Base-by-base conservation (phyloP, 2,888 invertebrate species). In the Unio pictorum region DNA sequence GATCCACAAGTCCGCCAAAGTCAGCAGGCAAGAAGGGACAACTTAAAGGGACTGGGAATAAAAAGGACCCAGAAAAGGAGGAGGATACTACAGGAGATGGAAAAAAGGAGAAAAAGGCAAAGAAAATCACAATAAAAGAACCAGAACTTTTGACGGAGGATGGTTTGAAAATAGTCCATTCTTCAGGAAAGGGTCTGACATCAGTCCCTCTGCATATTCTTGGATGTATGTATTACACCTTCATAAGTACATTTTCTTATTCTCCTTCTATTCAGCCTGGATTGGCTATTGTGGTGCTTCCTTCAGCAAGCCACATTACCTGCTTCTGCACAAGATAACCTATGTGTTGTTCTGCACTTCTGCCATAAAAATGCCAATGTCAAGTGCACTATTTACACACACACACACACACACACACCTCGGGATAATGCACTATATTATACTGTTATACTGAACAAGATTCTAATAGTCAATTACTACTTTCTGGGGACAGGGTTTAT, bases 111-210 rank as follows among this genome's bases (percentile, higher is more conserved):
- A 57, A 71, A 18, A 79, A 79, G 57, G 69, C 68, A 59, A 81
- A 81, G 71, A 76, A 75, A 71, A 70, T 69, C 26, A 76, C 78
- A 17, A 69, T 77, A 54, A 73, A 78, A 1, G 79, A 80, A 64
- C 75, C 79, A n/a, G 80, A 83, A 7, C 80, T 84, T 61, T 69
- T 80, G 59, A 84, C 83, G 5, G 81, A 78, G 57, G 79, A 82
- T 59, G 85, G 86, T 7, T 75, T 84, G 26, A 83, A 81, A 72
- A 83, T 86, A 3, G 68, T 86, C 59, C 85, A 87, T 68, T 74
- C 83, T 75, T 85, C 86, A 1, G 84, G 84, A 11, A 86, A 88
- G 68, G 88, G 88, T 15, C 81, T 88, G 77, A 88, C 88, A 7
- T 73, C 78, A 20, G 73, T 88, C 4, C 85, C 87, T 11, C 69